These are phyloP conservation scores for Acrossocheilus wenchowensis DNA, from an alignment of 2,797 vertebrate genomes.

Conservation along the genomic window DNA sequence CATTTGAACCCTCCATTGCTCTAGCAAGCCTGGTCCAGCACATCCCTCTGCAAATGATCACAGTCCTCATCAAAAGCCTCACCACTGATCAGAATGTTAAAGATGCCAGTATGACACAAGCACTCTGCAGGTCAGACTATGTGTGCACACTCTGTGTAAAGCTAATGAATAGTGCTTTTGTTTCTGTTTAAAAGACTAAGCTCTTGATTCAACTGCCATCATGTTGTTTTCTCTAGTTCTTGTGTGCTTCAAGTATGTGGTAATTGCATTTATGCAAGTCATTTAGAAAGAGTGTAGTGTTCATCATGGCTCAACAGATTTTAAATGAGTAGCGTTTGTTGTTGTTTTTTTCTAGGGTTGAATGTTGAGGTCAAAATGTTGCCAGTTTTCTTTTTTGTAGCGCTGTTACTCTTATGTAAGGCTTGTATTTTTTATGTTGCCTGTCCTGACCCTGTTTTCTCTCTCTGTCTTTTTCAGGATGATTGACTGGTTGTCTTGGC, in stretches of 20 bases:
- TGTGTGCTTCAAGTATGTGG: neutral
- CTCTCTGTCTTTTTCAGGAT: slow-evolving; percentile 78
- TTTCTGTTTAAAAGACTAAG: slow-evolving; percentile 13
- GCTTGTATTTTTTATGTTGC: slow-evolving; percentile 18
- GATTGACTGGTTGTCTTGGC: slow-evolving; percentile 99
- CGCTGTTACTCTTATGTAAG: slow-evolving; percentile 16
- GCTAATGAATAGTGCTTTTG: slow-evolving; percentile 23
- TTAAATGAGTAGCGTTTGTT: slow-evolving; percentile 11
- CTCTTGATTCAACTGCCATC: neutral
- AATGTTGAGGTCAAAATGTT: slow-evolving; percentile 37
- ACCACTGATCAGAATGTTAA: slow-evolving; percentile 97
- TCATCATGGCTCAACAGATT: neutral
- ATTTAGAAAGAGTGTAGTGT: neutral
- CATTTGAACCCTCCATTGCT: slow-evolving; percentile 94
- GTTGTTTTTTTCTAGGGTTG: neutral
- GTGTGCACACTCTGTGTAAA: neutral
- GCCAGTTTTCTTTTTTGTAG: neutral
- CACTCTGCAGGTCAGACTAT: slow-evolving; percentile 90
- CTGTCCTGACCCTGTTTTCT: slow-evolving; percentile 15
- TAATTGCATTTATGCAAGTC: slow-evolving; percentile 33
- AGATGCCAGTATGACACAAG: slow-evolving; percentile 96
- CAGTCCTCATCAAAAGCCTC: slow-evolving; percentile 97
- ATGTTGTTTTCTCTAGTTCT: slow-evolving; percentile 7
- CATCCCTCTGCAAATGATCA: slow-evolving; percentile 98
- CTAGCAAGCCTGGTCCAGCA: slow-evolving; percentile 97